Evolutionary conservation across 2,113 vertebrate genomes (phyloP), one percentile per base, ranked within the genome.

Genomic region (Pardalotus punctatus): DNA sequence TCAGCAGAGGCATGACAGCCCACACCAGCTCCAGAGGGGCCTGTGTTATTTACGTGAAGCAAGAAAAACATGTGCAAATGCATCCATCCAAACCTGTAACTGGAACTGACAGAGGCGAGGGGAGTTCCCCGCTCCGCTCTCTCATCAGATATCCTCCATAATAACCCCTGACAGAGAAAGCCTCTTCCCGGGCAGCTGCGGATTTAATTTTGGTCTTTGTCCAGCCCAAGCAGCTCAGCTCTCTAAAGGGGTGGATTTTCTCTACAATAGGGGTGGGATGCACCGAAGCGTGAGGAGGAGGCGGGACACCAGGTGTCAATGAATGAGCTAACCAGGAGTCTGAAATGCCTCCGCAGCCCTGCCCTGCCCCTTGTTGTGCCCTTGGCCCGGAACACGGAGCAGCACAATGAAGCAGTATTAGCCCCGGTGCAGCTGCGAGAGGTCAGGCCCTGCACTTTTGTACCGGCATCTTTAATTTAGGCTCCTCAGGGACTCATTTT

Each of bases 201-300:
- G 90, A 82, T 64, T 93, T 91, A 70, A 89, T 87, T 54, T 64
- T 76, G 65, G 29, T 45, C 93, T 96, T 93, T 97, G 93, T 93
- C 91, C 72, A 35, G 53, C 53, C 53, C 62, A 6, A 60, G 76
- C 81, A 58, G 92, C 90, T 96, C 40, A 79, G 73, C 53, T 62
- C 58, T 92, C 80, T 43, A 40, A 86, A 92, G 76, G 51, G 56
- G 50, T 69, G 60, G 57, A 60, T 62, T 90, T 82, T 82, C 42
- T 85, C 25, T n/a, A 89, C 81, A 87, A 80, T 42, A 77, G 93
- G 33, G 24, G 6, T 47, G 38, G 25, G 69, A 58, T 53, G 71
- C 92, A 87, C 24, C 0, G 79, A 93, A 94, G 97, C 90, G 10
- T 86, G 74, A 92, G 89, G 56, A 78, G 85, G 60, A 70, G 96